phyloP scores from a whole-genome alignment of 2,797 vertebrate species.

The Pipistrellus pygmaeus region DNA sequence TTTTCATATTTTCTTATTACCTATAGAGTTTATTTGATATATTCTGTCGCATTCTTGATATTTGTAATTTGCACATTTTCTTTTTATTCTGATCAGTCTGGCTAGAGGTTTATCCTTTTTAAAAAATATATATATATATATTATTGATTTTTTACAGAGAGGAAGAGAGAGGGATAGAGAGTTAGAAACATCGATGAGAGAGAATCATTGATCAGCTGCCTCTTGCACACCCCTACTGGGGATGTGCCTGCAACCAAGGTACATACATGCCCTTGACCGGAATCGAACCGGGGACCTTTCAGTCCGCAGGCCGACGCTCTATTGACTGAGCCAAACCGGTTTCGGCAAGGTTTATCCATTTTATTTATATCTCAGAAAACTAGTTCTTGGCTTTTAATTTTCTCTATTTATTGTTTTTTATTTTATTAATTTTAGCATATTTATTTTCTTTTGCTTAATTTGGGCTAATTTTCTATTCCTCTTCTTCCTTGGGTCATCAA shows the following conservation, averaged over 20 bases:
- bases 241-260: no score
- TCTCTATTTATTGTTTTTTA: neutral
- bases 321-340: no score
- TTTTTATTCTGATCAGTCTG: neutral
- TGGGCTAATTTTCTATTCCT: neutral
- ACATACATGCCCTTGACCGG: no score
- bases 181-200: no score
- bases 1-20: neutral
- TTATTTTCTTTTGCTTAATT: neutral
- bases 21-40: neutral
- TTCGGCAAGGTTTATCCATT: neutral
- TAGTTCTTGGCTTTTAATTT: neutral
- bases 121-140: no score
- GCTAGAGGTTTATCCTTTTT: neutral
- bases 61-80: neutral
- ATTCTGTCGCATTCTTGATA: neutral
- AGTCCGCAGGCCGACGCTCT: no score
- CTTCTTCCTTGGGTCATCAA: neutral
- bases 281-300: no score
- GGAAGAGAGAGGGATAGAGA: no score
- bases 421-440: neutral
- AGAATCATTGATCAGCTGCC: no score
- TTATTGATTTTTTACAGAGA: no score
- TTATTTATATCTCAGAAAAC: conserved; percentile 5
- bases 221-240: no score